phyloP scores from a whole-genome alignment of 2,888 invertebrate genomes.

The Drosophila fungiperda region DNA sequence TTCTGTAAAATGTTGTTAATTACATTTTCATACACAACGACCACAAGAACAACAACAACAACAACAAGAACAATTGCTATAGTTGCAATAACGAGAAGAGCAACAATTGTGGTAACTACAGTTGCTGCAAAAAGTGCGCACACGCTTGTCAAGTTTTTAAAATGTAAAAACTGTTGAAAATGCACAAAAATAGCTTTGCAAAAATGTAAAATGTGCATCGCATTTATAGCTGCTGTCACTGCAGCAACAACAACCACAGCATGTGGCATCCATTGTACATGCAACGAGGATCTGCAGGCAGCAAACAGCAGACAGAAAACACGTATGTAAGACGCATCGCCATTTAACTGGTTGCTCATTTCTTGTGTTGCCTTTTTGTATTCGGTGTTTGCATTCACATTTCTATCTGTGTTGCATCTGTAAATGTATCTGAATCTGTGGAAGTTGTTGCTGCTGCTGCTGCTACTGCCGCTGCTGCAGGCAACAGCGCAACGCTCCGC shows the following conservation, averaged over 20 bases:
- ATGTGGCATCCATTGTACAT: conserved; percentile 48
- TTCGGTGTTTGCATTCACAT: conserved; percentile 47
- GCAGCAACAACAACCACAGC: conserved; percentile 27
- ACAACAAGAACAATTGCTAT: conserved; percentile 27
- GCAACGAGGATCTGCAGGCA: conserved; percentile 32
- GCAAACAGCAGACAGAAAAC: conserved; percentile 26
- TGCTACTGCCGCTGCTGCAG: conserved; percentile 30
- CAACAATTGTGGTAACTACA: conserved; percentile 56
- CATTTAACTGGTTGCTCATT: conserved; percentile 64
- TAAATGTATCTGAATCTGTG: conserved; percentile 30
- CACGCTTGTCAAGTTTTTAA: conserved; percentile 57
- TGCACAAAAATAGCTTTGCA: conserved; percentile 66
- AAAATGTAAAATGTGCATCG: conserved; percentile 47
- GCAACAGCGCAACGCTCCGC: conserved; percentile 24
- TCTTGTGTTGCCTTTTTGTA: conserved; percentile 33
- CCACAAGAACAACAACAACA: conserved; percentile 21
- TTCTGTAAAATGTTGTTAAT: conserved; percentile 74
- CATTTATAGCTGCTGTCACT: conserved; percentile 44
- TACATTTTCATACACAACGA: conserved; percentile 73
- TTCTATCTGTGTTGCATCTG: conserved; percentile 41
- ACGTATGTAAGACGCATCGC: conserved; percentile 64
- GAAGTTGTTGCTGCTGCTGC: conserved; percentile 17
- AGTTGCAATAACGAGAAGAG: conserved; percentile 25
- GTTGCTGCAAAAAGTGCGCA: conserved; percentile 65
- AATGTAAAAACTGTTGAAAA: conserved; percentile 63